phyloP scores from a whole-genome alignment of 2,797 vertebrate species.

The Sebastes variabilis region DNA sequence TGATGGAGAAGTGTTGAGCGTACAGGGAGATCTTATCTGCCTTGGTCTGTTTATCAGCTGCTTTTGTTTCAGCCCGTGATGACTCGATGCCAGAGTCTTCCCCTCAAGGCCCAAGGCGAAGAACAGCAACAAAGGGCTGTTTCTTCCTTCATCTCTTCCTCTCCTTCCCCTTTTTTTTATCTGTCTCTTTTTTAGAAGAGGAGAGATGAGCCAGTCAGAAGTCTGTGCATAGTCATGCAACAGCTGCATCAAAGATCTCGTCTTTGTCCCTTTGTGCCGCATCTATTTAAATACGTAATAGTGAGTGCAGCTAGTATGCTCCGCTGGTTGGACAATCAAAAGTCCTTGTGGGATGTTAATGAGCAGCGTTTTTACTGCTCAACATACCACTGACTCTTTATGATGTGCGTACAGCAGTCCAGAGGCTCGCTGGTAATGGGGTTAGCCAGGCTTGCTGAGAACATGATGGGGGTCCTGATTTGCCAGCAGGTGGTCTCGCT shows the following conservation, averaged over 20 bases:
- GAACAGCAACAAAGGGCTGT: conserved; percentile 65
- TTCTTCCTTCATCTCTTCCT: conserved; percentile 60
- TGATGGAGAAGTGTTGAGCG: conserved; percentile 72
- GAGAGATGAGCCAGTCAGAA: conserved; percentile 40
- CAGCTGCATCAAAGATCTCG: conserved; percentile 58
- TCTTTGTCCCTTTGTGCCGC: conserved; percentile 42
- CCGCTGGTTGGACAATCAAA: conserved; percentile 30
- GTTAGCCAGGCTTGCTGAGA: conserved; percentile 66
- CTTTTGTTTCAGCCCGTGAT: conserved; percentile 73
- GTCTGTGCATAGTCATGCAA: conserved; percentile 50
- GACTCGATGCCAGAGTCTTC: conserved; percentile 64
- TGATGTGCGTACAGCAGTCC: conserved; percentile 54
- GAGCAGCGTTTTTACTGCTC: conserved; percentile 46
- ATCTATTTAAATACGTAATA: conserved; percentile 39
- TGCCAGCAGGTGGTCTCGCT: conserved; percentile 76
- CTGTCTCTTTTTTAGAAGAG: conserved; percentile 17
- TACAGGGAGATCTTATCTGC: conserved; percentile 68
- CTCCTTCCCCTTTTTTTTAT: conserved; percentile 1
- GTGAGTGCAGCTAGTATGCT: conserved; percentile 33
- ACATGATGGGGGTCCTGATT: conserved; percentile 73
- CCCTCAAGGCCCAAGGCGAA: conserved; percentile 46
- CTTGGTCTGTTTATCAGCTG: conserved; percentile 68
- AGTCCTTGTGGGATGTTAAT: conserved; percentile 52
- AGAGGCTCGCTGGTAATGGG: conserved; percentile 60
- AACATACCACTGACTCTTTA: conserved; percentile 46